Conservation (phyloP, 2,888 invertebrate species). For the Dasysyrphus albostriatus region DNA sequence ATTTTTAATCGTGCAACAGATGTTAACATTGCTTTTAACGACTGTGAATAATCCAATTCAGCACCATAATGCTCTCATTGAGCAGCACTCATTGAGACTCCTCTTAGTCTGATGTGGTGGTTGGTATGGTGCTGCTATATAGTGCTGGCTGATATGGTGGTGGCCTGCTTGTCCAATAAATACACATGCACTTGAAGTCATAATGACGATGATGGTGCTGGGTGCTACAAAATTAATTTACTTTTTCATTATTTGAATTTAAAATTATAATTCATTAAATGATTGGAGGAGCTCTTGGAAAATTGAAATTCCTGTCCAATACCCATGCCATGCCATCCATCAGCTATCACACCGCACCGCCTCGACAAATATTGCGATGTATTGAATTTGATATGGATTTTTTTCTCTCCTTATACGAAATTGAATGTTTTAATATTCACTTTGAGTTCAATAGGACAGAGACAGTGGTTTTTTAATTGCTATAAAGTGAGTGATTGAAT, state of each 20-base stretch:
- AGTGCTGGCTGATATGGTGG: too few species aligned
- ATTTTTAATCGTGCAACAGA: slow-evolving; percentile 58
- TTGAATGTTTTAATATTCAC: slow-evolving; percentile 39
- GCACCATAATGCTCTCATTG: slow-evolving; percentile 63
- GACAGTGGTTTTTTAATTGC: slow-evolving; percentile 56
- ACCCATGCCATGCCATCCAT: too few species aligned
- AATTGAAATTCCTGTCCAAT: slow-evolving; percentile 46
- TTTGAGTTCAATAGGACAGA: slow-evolving; percentile 41
- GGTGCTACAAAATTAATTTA: slow-evolving; percentile 55
- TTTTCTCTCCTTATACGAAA: not conserved
- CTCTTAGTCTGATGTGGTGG: not conserved
- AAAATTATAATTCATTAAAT: slow-evolving; percentile 64
- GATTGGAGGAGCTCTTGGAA: slow-evolving; percentile 46
- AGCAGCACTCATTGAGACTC: slow-evolving; percentile 60
- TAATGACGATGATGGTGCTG: slow-evolving; percentile 10
- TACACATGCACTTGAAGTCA: slow-evolving; percentile 28
- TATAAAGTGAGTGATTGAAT: slow-evolving; percentile 47
- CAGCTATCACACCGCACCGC: not conserved
- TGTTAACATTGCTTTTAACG: slow-evolving; percentile 65
- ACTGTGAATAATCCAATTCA: slow-evolving; percentile 68
- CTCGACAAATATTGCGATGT: not conserved
- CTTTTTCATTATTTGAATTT: slow-evolving; percentile 57
- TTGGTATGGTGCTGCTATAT: not conserved
- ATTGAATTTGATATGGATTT: slow-evolving; percentile 23
- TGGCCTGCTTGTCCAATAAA: slow-evolving; percentile 22